phyloP scores from a whole-genome alignment of 1,140 invertebrate genomes.

The Lepidostoma basale region DNA sequence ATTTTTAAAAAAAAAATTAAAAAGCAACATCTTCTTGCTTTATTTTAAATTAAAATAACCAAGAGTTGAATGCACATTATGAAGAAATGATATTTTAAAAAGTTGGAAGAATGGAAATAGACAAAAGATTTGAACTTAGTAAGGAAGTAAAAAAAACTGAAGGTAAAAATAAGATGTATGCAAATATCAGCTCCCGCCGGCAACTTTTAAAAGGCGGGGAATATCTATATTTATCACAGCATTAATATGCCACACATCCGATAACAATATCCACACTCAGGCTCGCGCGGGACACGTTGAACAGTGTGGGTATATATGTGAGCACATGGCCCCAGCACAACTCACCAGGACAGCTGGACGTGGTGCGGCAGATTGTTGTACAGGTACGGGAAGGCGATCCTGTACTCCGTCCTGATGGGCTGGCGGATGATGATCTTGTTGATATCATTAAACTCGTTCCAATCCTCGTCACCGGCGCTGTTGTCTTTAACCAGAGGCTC shows the following conservation, averaged over 20 bases:
- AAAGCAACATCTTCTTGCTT: too few relatives aligned
- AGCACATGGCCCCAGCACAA: too few relatives aligned
- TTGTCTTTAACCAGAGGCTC: conserved; percentile 98
- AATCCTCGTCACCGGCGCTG: conserved; percentile 97
- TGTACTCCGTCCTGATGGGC: conserved; percentile 97
- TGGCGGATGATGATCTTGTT: conserved; percentile 99
- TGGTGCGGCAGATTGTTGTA: conserved; percentile 99
- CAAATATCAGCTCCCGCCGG: conserved; percentile 35
- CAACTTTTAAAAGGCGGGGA: conserved; percentile 29
- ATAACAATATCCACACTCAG: conserved; percentile 16
- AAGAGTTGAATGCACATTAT: too few relatives aligned
- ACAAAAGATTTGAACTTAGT: too few relatives aligned
- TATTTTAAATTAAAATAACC: too few relatives aligned
- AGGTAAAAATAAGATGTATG: conserved; percentile 31
- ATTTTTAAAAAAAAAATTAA: too few relatives aligned
- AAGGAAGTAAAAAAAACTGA: too few relatives aligned
- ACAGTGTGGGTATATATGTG: neutral
- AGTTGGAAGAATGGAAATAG: too few relatives aligned
- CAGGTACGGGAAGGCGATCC: conserved; percentile 98
- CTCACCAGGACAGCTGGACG: conserved; percentile 92
- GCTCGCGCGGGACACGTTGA: neutral
- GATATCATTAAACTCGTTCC: conserved; percentile 99
- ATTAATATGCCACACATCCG: conserved; percentile 25
- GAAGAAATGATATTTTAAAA: too few relatives aligned
- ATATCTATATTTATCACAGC: conserved; percentile 27